Evolutionary conservation across 2,888 invertebrate genomes (phyloP), one percentile per base, ranked within the genome.

Genomic region (Unio pictorum): DNA sequence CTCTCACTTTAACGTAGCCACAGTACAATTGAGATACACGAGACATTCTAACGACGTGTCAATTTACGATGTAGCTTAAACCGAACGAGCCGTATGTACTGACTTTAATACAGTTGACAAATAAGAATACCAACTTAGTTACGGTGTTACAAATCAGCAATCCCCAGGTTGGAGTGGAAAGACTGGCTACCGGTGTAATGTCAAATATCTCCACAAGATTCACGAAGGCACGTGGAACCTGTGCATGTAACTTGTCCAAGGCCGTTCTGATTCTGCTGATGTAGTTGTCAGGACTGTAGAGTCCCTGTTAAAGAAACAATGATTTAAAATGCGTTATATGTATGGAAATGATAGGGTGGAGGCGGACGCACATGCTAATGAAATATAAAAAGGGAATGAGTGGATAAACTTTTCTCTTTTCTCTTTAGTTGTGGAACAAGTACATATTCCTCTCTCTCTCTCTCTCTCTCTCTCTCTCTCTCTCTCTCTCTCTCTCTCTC

Each of bases 121-220:
- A 45, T 45, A 45, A 11, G 6, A 18, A 65, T 66, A 78, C 76
- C 75, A 73, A 86, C 83, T 61, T 64, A 34, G 86, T 86, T 5
- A 86, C 80, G 15, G 81, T 61, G 58, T 68, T 79, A 68, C 88
- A 88, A 64, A 87, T 45, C 45, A 45, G 72, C 54, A 82, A 70
- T 3, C 81, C 80, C 3, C 75, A 72, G n/a, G 45, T 45, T 45
- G 45, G 15, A 45, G 45, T 45, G 45, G 75, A 73, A 23, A 89
- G 76, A 17, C 76, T 68, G 4, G 82, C 79, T 3, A 89, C 74
- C 5, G 85, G 84, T 6, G 84, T 82, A 63, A 88, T 81, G 71
- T 89, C 88, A 59, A 89, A 83, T 56, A 88, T 84, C 60, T 83
- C 73, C 3, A 88, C 86, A 1, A 89, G 71, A 72, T 89, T 87